These are phyloP conservation scores for Dendronephthya gigantea DNA, from an alignment of 64 coral and sea anemone species.

Conservation along the genomic window DNA sequence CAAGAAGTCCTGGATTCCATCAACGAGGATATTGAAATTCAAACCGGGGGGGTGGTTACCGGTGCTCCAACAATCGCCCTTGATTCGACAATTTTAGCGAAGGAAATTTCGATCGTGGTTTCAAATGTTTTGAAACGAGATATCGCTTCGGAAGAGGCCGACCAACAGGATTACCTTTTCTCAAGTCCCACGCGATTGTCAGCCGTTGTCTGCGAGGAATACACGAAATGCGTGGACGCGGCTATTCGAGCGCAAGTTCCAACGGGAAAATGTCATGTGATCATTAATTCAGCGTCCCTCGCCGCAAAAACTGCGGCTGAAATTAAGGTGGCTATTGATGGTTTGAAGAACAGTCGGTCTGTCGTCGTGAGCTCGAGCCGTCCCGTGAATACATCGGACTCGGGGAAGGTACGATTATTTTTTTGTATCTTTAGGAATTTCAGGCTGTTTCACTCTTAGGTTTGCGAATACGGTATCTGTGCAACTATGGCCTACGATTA, in stretches of 20 bases:
- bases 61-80: not conserved
- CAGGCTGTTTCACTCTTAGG: too few relatives aligned
- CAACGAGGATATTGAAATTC: not conserved
- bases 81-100: not conserved
- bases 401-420: not conserved
- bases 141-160: not conserved
- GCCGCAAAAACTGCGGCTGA: not conserved
- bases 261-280: not conserved
- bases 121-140: not conserved
- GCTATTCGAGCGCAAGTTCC: not conserved
- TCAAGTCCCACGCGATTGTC: not conserved
- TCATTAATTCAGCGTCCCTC: not conserved
- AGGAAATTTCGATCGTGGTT: not conserved
- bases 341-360: not conserved
- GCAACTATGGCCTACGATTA: too few relatives aligned
- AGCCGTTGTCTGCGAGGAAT: not conserved
- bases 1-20: conserved; percentile 4
- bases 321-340: not conserved
- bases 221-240: not conserved
- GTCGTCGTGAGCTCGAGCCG: not conserved
- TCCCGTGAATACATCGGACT: not conserved
- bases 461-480: too few relatives aligned
- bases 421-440: too few relatives aligned
- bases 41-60: not conserved
- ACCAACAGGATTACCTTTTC: not conserved